Conservation (phyloP, 2,113 vertebrate species). For the Oncorhynchus kisutch region DNA sequence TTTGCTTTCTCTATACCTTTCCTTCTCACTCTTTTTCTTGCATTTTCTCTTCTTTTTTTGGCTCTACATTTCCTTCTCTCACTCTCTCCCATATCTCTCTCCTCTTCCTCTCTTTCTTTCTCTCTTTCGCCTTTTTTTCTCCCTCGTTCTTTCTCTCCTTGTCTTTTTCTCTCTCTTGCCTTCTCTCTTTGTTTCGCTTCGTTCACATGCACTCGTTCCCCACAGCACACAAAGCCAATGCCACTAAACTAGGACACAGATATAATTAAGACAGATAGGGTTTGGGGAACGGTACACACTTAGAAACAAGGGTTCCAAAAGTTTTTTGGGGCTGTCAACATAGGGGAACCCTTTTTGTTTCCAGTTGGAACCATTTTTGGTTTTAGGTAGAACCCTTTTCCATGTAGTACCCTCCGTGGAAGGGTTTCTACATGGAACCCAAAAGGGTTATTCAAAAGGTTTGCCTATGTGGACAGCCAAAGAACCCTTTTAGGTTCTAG, state of each 20-base stretch:
- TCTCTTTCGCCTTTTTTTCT: not conserved
- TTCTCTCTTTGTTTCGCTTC: not conserved
- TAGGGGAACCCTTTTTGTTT: too few relatives aligned
- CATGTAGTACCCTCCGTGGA: too few relatives aligned
- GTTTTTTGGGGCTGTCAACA: too few relatives aligned
- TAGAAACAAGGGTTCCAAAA: too few relatives aligned
- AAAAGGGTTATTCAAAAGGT: too few relatives aligned
- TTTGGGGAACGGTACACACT: slow-evolving; percentile 2
- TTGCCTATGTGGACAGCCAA: too few relatives aligned
- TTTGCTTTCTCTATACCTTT: not conserved
- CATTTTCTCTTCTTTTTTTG: not conserved
- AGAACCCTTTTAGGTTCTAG: not conserved
- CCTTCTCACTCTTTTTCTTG: not conserved
- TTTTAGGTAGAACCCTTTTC: too few relatives aligned
- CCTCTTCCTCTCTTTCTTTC: not conserved
- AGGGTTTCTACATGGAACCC: too few relatives aligned
- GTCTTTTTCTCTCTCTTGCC: not conserved
- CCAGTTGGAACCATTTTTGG: too few relatives aligned
- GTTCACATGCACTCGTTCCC: slow-evolving; percentile 4
- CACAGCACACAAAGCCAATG: slow-evolving; percentile 16
- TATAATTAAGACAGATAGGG: slow-evolving; percentile 56
- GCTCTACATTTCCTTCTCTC: not conserved
- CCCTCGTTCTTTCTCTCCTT: not conserved
- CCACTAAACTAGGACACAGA: slow-evolving; percentile 39
- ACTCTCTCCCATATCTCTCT: not conserved